Evolutionary conservation across 2,797 vertebrate genomes (phyloP).

Genomic region (Peromyscus melanophrys): DNA sequence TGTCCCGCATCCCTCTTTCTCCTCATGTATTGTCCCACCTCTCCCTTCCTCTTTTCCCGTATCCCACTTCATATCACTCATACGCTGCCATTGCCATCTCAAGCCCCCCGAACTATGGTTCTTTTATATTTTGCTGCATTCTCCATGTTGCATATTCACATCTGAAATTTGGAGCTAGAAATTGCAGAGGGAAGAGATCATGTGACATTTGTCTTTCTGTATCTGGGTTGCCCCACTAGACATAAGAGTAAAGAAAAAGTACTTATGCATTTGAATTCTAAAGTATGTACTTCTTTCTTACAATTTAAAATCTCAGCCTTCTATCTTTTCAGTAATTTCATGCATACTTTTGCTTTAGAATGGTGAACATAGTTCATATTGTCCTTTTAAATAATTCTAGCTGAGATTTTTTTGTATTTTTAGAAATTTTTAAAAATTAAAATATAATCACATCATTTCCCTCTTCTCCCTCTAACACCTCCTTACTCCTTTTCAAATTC

Average conservation of each 20-base stretch:
- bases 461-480: not conserved
- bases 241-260: not conserved
- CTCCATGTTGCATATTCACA: too few species aligned
- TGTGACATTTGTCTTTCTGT: not conserved
- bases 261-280: not conserved
- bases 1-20: too few species aligned
- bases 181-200: not conserved
- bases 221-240: not conserved
- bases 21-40: too few species aligned
- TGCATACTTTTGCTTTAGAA: not conserved
- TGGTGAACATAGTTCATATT: not conserved
- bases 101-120: not conserved
- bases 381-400: not conserved
- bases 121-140: not conserved
- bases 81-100: too few species aligned
- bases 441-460: not conserved
- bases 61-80: not conserved
- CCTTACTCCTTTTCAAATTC: not conserved
- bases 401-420: not conserved
- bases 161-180: not conserved
- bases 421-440: not conserved
- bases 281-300: not conserved
- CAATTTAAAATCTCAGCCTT: not conserved
- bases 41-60: too few species aligned
- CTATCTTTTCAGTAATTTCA: not conserved